Evolutionary conservation across 2,888 invertebrate genomes (phyloP).

Genomic region (Norana najaformis): DNA sequence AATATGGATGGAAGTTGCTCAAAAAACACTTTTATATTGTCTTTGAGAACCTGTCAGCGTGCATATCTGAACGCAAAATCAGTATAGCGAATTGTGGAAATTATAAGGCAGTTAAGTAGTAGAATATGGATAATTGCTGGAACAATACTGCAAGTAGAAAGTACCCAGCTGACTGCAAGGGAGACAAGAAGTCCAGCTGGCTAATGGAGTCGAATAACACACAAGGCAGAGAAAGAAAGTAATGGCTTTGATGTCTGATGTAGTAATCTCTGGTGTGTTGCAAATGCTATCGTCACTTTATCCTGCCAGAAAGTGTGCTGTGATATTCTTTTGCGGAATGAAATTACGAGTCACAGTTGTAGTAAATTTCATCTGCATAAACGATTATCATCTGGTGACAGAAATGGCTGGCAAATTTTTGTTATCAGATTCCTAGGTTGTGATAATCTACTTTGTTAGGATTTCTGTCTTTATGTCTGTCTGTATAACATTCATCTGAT

Average conservation of each 20-base stretch:
- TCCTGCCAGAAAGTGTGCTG: neutral
- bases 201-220: neutral
- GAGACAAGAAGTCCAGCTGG: neutral
- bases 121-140: slow-evolving; percentile 3
- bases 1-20: neutral
- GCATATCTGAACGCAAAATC: neutral
- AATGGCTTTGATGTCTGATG: neutral
- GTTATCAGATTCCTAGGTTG: neutral
- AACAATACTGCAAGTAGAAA: neutral
- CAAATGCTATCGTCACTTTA: neutral
- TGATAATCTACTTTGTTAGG: too few relatives aligned
- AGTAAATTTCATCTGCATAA: neutral
- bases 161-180: neutral
- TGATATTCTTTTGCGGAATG: neutral
- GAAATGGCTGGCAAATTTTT: neutral
- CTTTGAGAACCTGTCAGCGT: too few relatives aligned
- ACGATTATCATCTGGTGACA: neutral
- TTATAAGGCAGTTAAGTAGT: neutral
- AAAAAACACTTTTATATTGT: neutral
- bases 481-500: too few relatives aligned
- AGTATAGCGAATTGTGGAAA: neutral
- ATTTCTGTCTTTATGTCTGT: too few relatives aligned
- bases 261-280: neutral
- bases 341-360: neutral
- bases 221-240: neutral